Conservation (phyloP, 2,113 vertebrate species). For the Hippocampus mohnikei region DNA sequence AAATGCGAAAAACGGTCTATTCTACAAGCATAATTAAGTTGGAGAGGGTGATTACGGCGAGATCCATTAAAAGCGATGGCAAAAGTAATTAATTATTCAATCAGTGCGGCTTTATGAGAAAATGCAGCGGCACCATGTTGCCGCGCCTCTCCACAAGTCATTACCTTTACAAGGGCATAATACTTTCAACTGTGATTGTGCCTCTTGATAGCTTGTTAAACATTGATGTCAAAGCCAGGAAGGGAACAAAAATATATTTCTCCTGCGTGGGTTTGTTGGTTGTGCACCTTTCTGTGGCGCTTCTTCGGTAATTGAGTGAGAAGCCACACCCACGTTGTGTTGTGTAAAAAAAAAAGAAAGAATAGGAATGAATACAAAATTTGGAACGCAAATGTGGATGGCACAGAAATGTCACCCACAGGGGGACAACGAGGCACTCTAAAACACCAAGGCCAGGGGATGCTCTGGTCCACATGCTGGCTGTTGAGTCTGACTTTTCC, state of each 20-base stretch:
- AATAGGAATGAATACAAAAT: too few relatives aligned
- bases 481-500: too few relatives aligned
- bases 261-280: background rate
- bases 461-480: too few relatives aligned
- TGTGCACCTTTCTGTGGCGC: background rate
- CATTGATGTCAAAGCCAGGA: slow-evolving; percentile 6
- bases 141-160: slow-evolving; percentile 48
- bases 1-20: slow-evolving; percentile 66
- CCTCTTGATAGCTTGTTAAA: slow-evolving; percentile 57
- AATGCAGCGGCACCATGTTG: slow-evolving; percentile 51
- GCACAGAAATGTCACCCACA: too few relatives aligned
- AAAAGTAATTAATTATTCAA: slow-evolving; percentile 74
- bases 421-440: too few relatives aligned
- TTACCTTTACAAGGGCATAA: slow-evolving; percentile 54
- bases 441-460: too few relatives aligned
- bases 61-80: slow-evolving; percentile 66
- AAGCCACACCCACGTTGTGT: too few relatives aligned
- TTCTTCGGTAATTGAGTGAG: background rate
- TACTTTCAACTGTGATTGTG: slow-evolving; percentile 51
- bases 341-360: too few relatives aligned
- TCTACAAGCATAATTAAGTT: slow-evolving; percentile 69
- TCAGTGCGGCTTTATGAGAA: slow-evolving; percentile 59
- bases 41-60: slow-evolving; percentile 62
- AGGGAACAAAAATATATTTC: slow-evolving; percentile 23
- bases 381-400: too few relatives aligned